Base-by-base conservation (phyloP, 2,113 vertebrate genomes). In the Cynoglossus semilaevis region DNA sequence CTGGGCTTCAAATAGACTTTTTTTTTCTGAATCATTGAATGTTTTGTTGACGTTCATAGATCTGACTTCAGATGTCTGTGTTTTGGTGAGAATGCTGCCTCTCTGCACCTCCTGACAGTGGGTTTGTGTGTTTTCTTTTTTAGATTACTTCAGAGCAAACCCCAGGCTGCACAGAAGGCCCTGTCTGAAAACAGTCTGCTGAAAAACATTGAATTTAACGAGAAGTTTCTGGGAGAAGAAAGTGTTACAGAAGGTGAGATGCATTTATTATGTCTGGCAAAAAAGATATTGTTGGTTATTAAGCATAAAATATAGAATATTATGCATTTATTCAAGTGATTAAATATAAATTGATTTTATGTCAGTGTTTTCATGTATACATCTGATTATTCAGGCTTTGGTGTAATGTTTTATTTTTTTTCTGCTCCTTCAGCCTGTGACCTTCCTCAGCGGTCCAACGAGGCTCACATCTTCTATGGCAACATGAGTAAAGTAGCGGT, bases 211-310 rank as follows among this genome's bases (percentile, higher is more conserved):
- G 70, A 90, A 9, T 99, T 99, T 84, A 86, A 91, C 70, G 94
- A 95, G 81, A 87, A 78, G 63, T 98, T 98, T 86, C 81, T 89
- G 49, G 91, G 94, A 51, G 96, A 99, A 55, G 90, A 94, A 16
- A 67, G 82, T 9, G 80, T 93, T 49, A 87, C 88, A 54, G 97
- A 98, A 86, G 88, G 95, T 96, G 85, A 81, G 81, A 69, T 46
- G 13, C 41, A 19, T 3, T 17, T 16, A 6, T 34, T 7, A 51
- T 43, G 18, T 9, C 55, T n/a, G 2, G 11, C 15, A 47, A 22
- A 14, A 14, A 40, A 51, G 7, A 15, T 15, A 2, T 15, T 8
- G n/a, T 40, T 18, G 5, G 12, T 7, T 13, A 45, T 35, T 36
- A 37, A 44, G 40, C 1, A 13, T 40, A 40, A 5, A 13, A 11